A percentile compares a stretch with the other conserved stretches of the same genome.
phyloP scores from a whole-genome alignment of 2,113 vertebrate genomes.

The Chaetura pelagica region DNA sequence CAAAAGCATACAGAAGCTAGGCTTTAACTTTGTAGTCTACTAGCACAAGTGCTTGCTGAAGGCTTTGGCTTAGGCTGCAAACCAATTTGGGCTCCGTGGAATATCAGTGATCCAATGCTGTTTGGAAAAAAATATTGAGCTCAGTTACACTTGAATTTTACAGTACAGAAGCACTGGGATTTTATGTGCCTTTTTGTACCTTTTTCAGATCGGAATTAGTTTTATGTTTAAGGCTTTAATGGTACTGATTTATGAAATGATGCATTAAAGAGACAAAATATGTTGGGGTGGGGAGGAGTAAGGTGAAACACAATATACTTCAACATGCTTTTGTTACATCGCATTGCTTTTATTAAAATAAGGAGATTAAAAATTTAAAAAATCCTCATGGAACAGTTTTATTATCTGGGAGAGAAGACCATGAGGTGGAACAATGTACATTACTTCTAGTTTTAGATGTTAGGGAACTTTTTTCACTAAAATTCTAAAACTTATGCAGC shows the following conservation, averaged over 20 bases:
- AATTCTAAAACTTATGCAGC: constrained; percentile 89
- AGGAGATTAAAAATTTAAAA: constrained; percentile 76
- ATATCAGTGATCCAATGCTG: constrained; percentile 91
- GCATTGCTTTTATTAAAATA: constrained; percentile 91
- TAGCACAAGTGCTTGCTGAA: constrained; percentile 95
- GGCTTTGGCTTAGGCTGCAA: constrained; percentile 91
- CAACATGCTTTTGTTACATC: constrained; percentile 90
- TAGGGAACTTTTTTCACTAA: constrained; percentile 85
- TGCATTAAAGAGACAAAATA: constrained; percentile 85
- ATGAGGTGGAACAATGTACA: constrained; percentile 89
- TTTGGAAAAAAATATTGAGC: constrained; percentile 91
- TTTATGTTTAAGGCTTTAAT: constrained; percentile 99
- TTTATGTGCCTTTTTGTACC: constrained; percentile 99
- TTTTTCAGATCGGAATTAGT: constrained; percentile 99
- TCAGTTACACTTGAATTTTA: constrained; percentile 99
- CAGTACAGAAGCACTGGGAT: constrained; percentile 99
- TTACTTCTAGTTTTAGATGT: constrained; percentile 89
- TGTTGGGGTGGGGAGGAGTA: constrained; percentile 85
- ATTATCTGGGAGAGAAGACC: constrained; percentile 81
- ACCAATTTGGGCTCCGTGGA: constrained; percentile 85
- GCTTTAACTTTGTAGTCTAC: constrained; percentile 98
- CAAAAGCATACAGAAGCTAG: constrained; percentile 90
- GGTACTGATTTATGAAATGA: constrained; percentile 97
- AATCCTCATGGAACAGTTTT: constrained; percentile 83
- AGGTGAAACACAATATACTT: constrained; percentile 92